Evolutionary conservation across 2,113 vertebrate genomes (phyloP), one percentile per base, ranked within the genome.

Genomic region (Eulemur rufifrons): DNA sequence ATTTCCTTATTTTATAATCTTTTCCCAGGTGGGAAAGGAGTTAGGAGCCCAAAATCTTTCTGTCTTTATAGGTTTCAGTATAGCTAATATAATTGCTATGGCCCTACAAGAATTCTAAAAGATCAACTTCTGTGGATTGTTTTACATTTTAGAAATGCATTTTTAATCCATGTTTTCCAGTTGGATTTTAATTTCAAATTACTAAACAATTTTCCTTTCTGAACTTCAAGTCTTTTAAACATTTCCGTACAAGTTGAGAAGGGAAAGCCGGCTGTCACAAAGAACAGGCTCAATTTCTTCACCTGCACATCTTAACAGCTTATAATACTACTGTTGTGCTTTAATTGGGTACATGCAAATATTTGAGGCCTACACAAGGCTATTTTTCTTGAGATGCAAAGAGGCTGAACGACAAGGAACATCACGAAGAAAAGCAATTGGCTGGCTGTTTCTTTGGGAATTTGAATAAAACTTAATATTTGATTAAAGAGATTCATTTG

Each of bases 351-450:
- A 86, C 97, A 99, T 99, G 99, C 99, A 99, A 99, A 99, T 99
- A 95, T 90, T 90, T 85, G 59, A 74, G 97, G 98, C 97, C 97
- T 97, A 97, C 97, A 98, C 98, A 97, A 99, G 98, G 98, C 98
- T 99, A 98, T 98, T 99, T 99, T 99, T 99, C 99, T 99, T 99
- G 98, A 99, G 99, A 99, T 99, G 99, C 99, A 99, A 99, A 99
- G 98, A 99, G 97, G 98, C 97, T 98, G 98, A 95, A 84, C 97
- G 98, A 99, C 98, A 99, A 99, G 98, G 98, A 99, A 98, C 98
- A 98, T 96, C 98, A 84, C 14, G 97, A 96, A 98, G 98, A 95
- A 98, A 99, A 98, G 98, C 98, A 99, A 99, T 98, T 99, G 98
- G 96, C 98, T 98, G 98, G 97, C 98, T 98, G 98, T 99, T 99